Percentiles rank a stretch among this genome's conserved stretches.
Evolutionary conservation across 2,113 vertebrate genomes (phyloP).

Genomic region (Pomatostomus ruficeps): DNA sequence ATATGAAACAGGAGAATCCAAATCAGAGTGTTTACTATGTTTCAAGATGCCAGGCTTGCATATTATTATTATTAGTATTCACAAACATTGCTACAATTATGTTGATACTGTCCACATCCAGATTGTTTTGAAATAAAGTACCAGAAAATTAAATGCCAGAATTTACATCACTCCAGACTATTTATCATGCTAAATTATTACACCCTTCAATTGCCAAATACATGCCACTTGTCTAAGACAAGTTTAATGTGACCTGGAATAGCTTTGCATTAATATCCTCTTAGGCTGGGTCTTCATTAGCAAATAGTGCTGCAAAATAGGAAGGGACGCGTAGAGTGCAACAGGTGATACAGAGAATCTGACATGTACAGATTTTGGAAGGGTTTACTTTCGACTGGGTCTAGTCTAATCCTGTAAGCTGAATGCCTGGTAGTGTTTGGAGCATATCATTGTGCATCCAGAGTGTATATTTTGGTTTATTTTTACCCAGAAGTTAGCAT

Average conservation of each 20-base stretch:
- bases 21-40: background rate
- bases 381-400: background rate
- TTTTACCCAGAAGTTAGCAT: background rate
- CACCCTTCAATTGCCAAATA: background rate
- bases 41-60: background rate
- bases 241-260: background rate
- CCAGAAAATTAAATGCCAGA: conserved; percentile 29
- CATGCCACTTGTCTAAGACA: background rate
- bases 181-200: background rate
- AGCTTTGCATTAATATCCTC: background rate
- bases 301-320: background rate
- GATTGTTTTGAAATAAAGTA: conserved; percentile 28
- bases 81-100: background rate
- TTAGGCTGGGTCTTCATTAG: background rate
- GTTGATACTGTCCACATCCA: background rate
- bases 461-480: background rate
- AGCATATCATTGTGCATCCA: background rate
- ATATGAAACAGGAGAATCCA: background rate
- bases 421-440: background rate
- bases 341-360: background rate
- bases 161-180: background rate
- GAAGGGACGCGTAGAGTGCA: background rate
- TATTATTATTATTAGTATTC: background rate
- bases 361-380: background rate
- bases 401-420: background rate